Conservation (phyloP, 2,113 vertebrate genomes). For the Microcebus tavaratra region DNA sequence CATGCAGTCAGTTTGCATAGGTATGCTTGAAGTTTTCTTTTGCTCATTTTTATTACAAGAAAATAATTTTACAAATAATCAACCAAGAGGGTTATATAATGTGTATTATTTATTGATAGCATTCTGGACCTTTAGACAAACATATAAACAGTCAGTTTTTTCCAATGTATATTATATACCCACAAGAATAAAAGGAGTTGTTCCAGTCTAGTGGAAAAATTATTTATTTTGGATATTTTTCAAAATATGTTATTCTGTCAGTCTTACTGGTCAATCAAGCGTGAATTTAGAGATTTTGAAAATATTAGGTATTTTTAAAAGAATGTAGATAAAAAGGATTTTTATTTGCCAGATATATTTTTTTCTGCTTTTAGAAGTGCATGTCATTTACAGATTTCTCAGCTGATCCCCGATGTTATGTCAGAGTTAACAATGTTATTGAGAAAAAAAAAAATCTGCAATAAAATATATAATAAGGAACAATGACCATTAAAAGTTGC, state of each 20-base stretch:
- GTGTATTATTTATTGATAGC: background rate
- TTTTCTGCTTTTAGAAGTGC: background rate
- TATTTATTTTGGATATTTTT: background rate
- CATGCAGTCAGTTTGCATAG: background rate
- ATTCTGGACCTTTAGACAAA: background rate
- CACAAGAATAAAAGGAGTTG: background rate
- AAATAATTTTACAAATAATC: background rate
- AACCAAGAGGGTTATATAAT: slow-evolving; percentile 68
- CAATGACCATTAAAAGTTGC: background rate
- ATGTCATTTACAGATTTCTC: slow-evolving; percentile 27
- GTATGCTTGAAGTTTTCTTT: slow-evolving; percentile 1
- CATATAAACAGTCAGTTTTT: background rate
- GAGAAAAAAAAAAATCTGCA: background rate
- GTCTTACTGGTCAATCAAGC: background rate
- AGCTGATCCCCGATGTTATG: background rate
- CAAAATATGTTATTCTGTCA: background rate
- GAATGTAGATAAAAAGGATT: background rate
- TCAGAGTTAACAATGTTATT: background rate
- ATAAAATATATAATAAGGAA: background rate
- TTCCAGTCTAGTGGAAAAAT: background rate
- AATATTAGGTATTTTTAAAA: background rate
- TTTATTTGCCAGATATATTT: background rate
- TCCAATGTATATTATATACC: background rate
- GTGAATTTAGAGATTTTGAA: slow-evolving; percentile 3
- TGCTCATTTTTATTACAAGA: slow-evolving; percentile 35